phyloP scores from a whole-genome alignment of 2,113 vertebrate species.

The Thymallus thymallus region DNA sequence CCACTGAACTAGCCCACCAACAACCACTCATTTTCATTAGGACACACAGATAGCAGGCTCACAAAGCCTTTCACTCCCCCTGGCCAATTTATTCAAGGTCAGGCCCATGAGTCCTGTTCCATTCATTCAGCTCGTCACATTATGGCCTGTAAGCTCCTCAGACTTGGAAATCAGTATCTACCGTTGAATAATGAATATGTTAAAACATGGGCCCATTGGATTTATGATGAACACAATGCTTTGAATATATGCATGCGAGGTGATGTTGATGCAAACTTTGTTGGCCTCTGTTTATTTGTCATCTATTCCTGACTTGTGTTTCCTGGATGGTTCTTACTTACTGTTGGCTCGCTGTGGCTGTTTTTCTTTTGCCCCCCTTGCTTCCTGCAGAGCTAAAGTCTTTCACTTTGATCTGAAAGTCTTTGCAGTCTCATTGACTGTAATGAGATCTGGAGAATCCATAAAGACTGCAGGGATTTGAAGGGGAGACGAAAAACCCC shows the following conservation, averaged over 20 bases:
- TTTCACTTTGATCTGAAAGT: constrained; percentile 74
- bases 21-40: constrained; percentile 49
- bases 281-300: constrained; percentile 46
- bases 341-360: constrained; percentile 31
- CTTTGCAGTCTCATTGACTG: constrained; percentile 77
- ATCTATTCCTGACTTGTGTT: constrained; percentile 32
- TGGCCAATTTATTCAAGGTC: constrained; percentile 70
- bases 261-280: constrained; percentile 42
- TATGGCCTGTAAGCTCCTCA: constrained; percentile 45
- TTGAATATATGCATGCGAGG: constrained; percentile 34
- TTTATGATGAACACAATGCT: constrained; percentile 50
- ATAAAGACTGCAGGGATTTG: constrained; percentile 71
- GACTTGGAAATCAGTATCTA: constrained; percentile 47
- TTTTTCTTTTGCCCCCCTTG: background rate
- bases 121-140: constrained; percentile 51
- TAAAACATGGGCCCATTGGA: constrained; percentile 40
- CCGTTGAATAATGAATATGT: constrained; percentile 59
- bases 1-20: background rate
- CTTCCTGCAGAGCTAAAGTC: constrained; percentile 44
- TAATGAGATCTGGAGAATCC: constrained; percentile 77
- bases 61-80: constrained; percentile 1
- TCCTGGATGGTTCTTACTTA: constrained; percentile 50
- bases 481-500: constrained; percentile 65
- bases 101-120: constrained; percentile 53
- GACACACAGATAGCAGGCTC: constrained; percentile 13